Conservation (phyloP, 2,888 invertebrate genomes). For the Drepanosiphum platanoidis region DNA sequence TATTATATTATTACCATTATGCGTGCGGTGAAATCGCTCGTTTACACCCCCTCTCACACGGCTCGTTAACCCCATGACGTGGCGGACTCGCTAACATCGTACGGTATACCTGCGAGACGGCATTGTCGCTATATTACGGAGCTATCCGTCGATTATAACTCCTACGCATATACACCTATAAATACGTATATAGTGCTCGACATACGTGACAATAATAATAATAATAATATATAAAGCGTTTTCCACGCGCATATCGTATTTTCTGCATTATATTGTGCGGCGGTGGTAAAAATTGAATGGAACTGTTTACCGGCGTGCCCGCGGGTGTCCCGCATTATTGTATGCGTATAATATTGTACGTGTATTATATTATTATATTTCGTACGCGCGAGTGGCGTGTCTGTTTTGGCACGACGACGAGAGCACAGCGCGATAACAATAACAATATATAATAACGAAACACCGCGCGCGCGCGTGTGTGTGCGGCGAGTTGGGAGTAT, state of each 20-base stretch:
- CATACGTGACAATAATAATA: neutral
- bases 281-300: constrained; percentile 43
- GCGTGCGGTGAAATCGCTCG: neutral
- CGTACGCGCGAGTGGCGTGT: neutral
- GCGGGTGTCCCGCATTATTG: constrained; percentile 45
- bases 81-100: neutral
- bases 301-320: constrained; percentile 48
- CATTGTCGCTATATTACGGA: neutral
- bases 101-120: neutral
- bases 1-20: constrained; percentile 14
- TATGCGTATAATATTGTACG: too few species aligned
- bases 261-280: neutral
- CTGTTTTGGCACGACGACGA: constrained; percentile 53
- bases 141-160: neutral
- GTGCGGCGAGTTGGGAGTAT: neutral
- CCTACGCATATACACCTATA: constrained; percentile 5
- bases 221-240: constrained; percentile 3
- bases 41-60: constrained; percentile 31
- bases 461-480: constrained; percentile 5
- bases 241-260: neutral
- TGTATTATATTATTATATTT: neutral
- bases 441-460: constrained; percentile 8
- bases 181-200: too few species aligned
- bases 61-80: constrained; percentile 50
- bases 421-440: neutral